phyloP scores from a whole-genome alignment of 2,797 vertebrate genomes.

The Gymnothorax javanicus region DNA sequence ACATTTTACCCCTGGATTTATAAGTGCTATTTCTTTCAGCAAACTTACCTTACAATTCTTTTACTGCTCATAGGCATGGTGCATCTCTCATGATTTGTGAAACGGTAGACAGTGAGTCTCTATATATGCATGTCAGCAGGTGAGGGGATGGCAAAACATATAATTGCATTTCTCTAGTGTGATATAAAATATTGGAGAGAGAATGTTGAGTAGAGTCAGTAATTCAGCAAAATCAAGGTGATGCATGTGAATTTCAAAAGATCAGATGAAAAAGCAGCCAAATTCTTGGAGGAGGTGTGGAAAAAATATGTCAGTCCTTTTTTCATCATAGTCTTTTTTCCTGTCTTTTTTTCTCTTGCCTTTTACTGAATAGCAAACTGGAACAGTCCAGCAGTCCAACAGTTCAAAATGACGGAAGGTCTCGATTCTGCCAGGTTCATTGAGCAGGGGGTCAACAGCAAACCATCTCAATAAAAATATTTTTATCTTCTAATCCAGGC shows the following conservation, averaged over 20 bases:
- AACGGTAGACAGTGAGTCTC: constrained; percentile 41
- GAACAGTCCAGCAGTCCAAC: constrained; percentile 42
- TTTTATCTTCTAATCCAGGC: neutral
- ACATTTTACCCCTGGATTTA: constrained; percentile 35
- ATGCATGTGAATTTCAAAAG: constrained; percentile 60
- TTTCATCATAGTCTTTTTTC: constrained; percentile 49
- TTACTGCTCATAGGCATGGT: constrained; percentile 43
- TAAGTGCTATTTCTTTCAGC: constrained; percentile 60
- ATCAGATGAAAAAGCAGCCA: constrained; percentile 69
- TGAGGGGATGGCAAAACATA: constrained; percentile 35
- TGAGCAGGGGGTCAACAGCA: constrained; percentile 11
- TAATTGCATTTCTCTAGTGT: constrained; percentile 39
- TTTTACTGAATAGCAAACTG: constrained; percentile 49
- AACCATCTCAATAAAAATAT: constrained; percentile 42
- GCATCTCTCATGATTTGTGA: constrained; percentile 38
- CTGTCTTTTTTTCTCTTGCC: constrained; percentile 37
- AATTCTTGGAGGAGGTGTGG: constrained; percentile 53
- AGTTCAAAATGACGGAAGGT: constrained; percentile 40
- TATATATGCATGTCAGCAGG: constrained; percentile 2
- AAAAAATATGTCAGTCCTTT: constrained; percentile 70
- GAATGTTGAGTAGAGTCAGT: constrained; percentile 68
- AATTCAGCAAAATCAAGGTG: constrained; percentile 70
- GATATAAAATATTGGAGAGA: constrained; percentile 53
- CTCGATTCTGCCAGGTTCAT: constrained; percentile 31
- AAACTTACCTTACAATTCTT: constrained; percentile 40